phyloP scores from a whole-genome alignment of 2,888 invertebrate genomes.

The Cremastobaeus sp. region DNA sequence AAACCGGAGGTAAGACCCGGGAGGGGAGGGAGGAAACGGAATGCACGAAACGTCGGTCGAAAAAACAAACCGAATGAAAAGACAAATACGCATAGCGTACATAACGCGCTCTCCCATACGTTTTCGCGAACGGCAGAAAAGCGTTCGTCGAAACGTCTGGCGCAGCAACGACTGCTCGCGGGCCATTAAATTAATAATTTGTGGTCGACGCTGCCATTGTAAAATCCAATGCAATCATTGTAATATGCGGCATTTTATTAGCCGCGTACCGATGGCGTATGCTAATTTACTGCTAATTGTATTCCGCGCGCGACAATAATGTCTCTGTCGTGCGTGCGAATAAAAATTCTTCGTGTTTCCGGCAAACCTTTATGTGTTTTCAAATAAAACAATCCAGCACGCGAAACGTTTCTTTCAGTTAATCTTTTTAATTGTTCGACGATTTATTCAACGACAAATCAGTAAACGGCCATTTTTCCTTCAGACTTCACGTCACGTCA shows the following conservation, averaged over 20 bases:
- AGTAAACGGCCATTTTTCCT: too few relatives aligned
- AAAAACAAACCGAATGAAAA: too few relatives aligned
- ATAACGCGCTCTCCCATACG: background rate
- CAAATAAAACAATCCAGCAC: background rate
- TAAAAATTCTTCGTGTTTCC: slow-evolving; percentile 55
- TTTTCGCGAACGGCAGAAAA: slow-evolving; percentile 39
- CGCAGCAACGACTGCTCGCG: slow-evolving; percentile 55
- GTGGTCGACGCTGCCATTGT: slow-evolving; percentile 77
- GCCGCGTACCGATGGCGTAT: slow-evolving; percentile 71
- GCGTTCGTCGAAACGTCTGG: slow-evolving; percentile 40
- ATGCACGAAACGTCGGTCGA: too few relatives aligned
- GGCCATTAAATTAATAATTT: slow-evolving; percentile 78
- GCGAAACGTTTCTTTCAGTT: too few relatives aligned
- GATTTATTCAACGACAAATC: background rate
- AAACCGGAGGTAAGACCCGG: too few relatives aligned
- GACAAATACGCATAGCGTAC: background rate
- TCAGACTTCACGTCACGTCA: too few relatives aligned
- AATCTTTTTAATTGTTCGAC: too few relatives aligned
- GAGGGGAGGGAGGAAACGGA: background rate
- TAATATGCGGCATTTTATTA: slow-evolving; percentile 77
- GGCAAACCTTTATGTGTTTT: slow-evolving; percentile 4
- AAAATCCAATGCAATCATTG: slow-evolving; percentile 77
- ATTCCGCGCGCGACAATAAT: slow-evolving; percentile 76
- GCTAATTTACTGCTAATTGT: slow-evolving; percentile 79
- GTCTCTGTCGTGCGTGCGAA: slow-evolving; percentile 67